phyloP scores from a whole-genome alignment of 2,113 vertebrate genomes.

The Caretta caretta region DNA sequence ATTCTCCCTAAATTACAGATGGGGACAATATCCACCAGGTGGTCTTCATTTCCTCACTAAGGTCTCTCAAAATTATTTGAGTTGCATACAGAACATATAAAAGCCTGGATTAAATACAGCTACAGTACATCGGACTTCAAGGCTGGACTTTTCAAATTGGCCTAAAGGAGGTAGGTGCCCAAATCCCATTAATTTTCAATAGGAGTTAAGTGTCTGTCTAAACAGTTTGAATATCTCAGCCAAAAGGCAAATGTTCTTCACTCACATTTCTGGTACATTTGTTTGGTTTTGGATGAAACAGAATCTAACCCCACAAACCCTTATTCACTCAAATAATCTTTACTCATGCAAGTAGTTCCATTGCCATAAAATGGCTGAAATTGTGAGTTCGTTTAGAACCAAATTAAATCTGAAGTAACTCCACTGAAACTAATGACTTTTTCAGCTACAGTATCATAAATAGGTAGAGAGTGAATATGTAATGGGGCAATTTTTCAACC shows the following conservation, averaged over 20 bases:
- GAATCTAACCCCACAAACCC: accelerated
- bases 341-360: not conserved
- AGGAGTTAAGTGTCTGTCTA: accelerated
- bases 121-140: not conserved
- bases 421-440: accelerated
- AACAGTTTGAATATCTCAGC: accelerated
- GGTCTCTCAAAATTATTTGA: accelerated
- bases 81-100: accelerated
- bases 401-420: not conserved
- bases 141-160: accelerated
- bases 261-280: accelerated
- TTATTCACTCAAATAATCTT: too few species aligned
- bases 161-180: accelerated
- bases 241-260: accelerated
- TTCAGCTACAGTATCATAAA: not conserved
- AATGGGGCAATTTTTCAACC: not conserved
- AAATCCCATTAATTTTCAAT: accelerated
- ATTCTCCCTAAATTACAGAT: accelerated
- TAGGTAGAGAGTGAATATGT: not conserved
- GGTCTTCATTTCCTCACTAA: not conserved
- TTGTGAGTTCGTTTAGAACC: not conserved
- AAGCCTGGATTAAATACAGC: not conserved
- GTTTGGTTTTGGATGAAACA: accelerated
- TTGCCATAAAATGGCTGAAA: not conserved
- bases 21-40: not conserved